Base-by-base conservation (phyloP, 2,113 vertebrate genomes). In the Bufo gargarizans region DNA sequence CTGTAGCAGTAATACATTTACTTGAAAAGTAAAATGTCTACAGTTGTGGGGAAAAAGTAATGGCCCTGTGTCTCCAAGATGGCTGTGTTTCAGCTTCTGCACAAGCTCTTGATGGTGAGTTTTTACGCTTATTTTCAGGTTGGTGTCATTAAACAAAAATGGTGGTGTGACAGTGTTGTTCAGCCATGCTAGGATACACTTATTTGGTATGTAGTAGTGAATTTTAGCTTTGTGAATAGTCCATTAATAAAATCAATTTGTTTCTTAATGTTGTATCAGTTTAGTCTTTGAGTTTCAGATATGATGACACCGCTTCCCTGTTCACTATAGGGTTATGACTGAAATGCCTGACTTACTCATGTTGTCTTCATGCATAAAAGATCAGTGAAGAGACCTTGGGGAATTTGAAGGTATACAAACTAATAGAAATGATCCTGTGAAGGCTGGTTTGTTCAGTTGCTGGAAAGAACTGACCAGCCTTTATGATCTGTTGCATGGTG, bases 211-310 rank as follows among this genome's bases (percentile, higher is more conserved):
- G 72, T 83, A 17, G 82, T 89, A 84, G 87, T 84, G 82, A 78
- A 33, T 89, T 88, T 88, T 89, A 84, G 58, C 69, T 50, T 63
- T 88, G 47, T 88, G 79, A 83, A 88, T 89, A 89, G 72, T 49
- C 56, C 11, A 53, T 76, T 47, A 88, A 88, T 87, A 87, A 87
- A 77, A 87, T 58, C 1, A 3, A 20, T 71, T 80, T 43, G 6
- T 76, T 76, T 76, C 72, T 49, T 76, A 76, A 49, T 49, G 17
- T 47, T 6, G 69, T 19, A 76, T 74, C n/a, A 16, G 43, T 74
- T 74, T 74, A 76, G 17, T 47, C n/a, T 5, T 3, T 7, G 33
- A 13, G 22, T 12, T 69, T 5, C 11, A 71, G 9, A 33, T 9
- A n/a, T 67, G 1, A 22, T 22, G 9, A 67, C 3, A 3, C 56